These are phyloP conservation scores for Ctenochaetus hawaiiensis DNA, from an alignment of 2,797 vertebrate species.

Conservation along the genomic window DNA sequence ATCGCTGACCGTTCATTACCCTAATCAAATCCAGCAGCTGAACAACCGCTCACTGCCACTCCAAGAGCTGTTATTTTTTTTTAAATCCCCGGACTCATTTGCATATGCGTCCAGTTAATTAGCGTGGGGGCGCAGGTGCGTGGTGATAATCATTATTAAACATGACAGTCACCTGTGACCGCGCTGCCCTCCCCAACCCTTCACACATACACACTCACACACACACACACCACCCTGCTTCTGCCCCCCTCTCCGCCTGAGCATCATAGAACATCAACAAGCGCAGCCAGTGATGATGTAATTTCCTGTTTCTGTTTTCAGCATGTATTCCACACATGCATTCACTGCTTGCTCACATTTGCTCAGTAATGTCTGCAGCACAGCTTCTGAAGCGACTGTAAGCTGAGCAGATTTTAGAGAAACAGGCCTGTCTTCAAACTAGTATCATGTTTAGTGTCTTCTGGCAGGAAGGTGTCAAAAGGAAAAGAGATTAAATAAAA, in stretches of 20 bases:
- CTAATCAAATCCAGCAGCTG: slow-evolving; percentile 99
- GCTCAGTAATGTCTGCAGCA: background rate
- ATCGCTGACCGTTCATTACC: slow-evolving; percentile 95
- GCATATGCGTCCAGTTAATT: slow-evolving; percentile 99
- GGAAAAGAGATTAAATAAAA: slow-evolving; percentile 41
- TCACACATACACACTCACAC: slow-evolving; percentile 57
- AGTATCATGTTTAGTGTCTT: slow-evolving; percentile 32
- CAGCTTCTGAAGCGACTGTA: background rate
- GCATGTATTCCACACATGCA: background rate
- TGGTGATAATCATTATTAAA: slow-evolving; percentile 99
- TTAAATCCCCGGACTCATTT: slow-evolving; percentile 89
- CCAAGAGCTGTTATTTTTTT: slow-evolving; percentile 83
- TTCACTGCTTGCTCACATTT: slow-evolving; percentile 11
- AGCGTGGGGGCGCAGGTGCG: slow-evolving; percentile 98
- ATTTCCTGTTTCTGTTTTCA: slow-evolving; percentile 65
- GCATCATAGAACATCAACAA: slow-evolving; percentile 37
- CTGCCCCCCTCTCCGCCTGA: slow-evolving; percentile 11
- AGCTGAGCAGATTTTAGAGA: slow-evolving; percentile 17
- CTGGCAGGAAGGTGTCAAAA: slow-evolving; percentile 34
- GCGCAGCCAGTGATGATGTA: slow-evolving; percentile 55
- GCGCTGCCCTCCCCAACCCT: slow-evolving; percentile 77
- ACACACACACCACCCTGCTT: slow-evolving; percentile 18
- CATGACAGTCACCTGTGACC: slow-evolving; percentile 99
- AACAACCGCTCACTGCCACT: slow-evolving; percentile 94
- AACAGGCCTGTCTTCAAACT: slow-evolving; percentile 25